Evolutionary conservation across 2,113 vertebrate species (phyloP), one percentile per base, ranked within the genome.

Genomic region (Serinus canaria): DNA sequence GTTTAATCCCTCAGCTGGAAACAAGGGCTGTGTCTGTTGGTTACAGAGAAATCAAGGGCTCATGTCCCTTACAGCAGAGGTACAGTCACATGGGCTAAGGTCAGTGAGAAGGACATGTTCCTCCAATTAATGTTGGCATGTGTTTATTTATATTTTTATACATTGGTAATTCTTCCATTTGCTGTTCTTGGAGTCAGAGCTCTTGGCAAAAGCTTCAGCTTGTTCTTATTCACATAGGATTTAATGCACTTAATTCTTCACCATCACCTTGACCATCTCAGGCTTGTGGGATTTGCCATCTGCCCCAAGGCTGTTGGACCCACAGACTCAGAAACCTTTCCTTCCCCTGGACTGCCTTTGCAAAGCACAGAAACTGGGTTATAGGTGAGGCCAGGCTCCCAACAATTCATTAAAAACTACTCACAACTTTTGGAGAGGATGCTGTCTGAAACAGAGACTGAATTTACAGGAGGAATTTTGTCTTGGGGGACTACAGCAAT

Each of bases 141-240:
- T 88, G 92, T 84, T 96, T 92, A 58, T 85, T 92, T 95, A 56
- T 92, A 90, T 94, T 90, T 96, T 92, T 92, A 81, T 76, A 87
- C 89, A 66, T 87, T 70, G 76, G 25, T 87, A 95, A 83, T 79
- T 93, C 73, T 79, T 75, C 69, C 66, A 84, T 84, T 93, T 79
- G 89, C 69, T 87, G 77, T 68, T 94, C 53, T 75, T 68, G 58
- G 83, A 91, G 64, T 75, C 69, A 89, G 87, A 82, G 39, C n/a
- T 58, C 62, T 55, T 60, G 64, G 50, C 41, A 68, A 89, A 60
- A 84, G 28, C n/a, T 90, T 82, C 69, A 87, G 77, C 53, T 82
- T 91, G 24, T 52, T 87, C 81, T 56, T 84, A 68, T 31, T 75
- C 53, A 67, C 5, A 4, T 44, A 85, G 58, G 16, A 94, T 72